A percentile compares a stretch with the other conserved stretches of the same genome.
Evolutionary conservation across 2,888 invertebrate genomes (phyloP).

Genomic region (Pemphredon lugubris): DNA sequence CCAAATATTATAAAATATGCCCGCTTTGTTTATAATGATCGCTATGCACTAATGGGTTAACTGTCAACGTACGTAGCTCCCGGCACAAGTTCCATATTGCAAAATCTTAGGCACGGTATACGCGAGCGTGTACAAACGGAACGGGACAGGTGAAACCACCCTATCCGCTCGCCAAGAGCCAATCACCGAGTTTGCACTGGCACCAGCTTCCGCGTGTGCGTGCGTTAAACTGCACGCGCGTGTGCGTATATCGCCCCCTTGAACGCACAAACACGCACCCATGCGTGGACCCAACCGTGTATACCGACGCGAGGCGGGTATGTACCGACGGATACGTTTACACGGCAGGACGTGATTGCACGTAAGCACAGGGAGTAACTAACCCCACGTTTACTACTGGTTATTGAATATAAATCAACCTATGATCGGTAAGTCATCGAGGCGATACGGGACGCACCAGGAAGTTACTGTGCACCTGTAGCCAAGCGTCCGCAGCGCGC

Average conservation of each 20-base stretch:
- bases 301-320: constrained; percentile 11
- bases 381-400: constrained; percentile 64
- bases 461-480: constrained; percentile 46
- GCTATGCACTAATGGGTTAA: no score
- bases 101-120: no score
- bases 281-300: constrained; percentile 15
- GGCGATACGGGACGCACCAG: constrained; percentile 27
- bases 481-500: constrained; percentile 17
- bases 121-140: constrained; percentile 17
- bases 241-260: constrained; percentile 18
- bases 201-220: background rate
- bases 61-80: no score
- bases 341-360: constrained; percentile 64
- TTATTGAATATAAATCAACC: constrained; percentile 74
- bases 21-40: no score
- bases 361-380: constrained; percentile 57
- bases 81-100: no score
- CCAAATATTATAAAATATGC: no score
- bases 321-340: constrained; percentile 49
- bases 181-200: constrained; percentile 65
- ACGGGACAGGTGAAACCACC: constrained; percentile 45
- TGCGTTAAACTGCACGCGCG: background rate
- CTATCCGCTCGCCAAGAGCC: constrained; percentile 45
- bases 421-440: constrained; percentile 67
- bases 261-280: constrained; percentile 29